These are phyloP conservation scores for Coluber constrictor DNA, from an alignment of 2,797 vertebrate genomes.

Conservation along the genomic window DNA sequence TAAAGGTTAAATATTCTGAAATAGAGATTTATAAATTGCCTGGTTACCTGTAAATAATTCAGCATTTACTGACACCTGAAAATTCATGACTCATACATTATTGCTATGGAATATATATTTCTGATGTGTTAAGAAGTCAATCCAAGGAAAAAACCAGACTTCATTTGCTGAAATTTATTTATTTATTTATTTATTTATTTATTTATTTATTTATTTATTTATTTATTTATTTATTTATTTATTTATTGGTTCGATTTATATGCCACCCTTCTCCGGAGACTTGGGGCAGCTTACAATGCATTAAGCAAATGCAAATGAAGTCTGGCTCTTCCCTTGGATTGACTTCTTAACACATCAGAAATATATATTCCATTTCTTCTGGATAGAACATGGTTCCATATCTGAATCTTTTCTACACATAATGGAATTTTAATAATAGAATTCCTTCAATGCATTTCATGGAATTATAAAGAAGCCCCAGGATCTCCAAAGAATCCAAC, in stretches of 20 bases:
- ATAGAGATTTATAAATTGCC: conserved; percentile 48
- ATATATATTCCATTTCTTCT: conserved; percentile 20
- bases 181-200: too few relatives aligned
- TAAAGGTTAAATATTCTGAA: conserved; percentile 47
- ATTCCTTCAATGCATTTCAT: neutral
- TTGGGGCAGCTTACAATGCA: too few relatives aligned
- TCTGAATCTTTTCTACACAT: neutral
- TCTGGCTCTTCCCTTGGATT: neutral
- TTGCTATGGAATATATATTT: conserved; percentile 40
- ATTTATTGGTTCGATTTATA: too few relatives aligned
- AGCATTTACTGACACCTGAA: conserved; percentile 54
- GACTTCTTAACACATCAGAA: neutral
- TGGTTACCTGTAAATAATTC: conserved; percentile 52
- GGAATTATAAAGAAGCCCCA: neutral
- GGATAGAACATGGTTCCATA: neutral
- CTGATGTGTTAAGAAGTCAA: neutral
- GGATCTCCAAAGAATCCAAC: neutral
- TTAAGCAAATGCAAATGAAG: too few relatives aligned
- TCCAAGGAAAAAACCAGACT: neutral
- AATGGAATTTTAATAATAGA: neutral
- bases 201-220: too few relatives aligned
- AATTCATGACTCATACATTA: conserved; percentile 44
- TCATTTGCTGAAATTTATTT: neutral
- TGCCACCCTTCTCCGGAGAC: too few relatives aligned
- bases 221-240: too few relatives aligned